phyloP scores from a whole-genome alignment of 1,140 invertebrate genomes.

The Saccostrea cuccullata region DNA sequence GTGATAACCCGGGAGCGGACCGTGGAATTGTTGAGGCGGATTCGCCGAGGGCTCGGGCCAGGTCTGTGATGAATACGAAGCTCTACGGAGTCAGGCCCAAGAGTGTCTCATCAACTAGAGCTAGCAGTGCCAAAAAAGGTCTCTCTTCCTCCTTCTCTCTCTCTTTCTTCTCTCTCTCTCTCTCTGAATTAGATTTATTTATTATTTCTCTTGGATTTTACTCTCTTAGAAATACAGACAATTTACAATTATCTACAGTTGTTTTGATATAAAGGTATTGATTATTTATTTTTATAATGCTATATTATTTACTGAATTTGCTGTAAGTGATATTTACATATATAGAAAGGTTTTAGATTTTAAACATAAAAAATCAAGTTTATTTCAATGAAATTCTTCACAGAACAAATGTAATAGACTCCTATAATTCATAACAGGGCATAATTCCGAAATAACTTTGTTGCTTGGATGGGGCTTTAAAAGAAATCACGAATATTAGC shows the following conservation, averaged over 20 bases:
- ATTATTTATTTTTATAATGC: no score
- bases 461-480: background rate
- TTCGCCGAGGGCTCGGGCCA: background rate
- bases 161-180: conserved; percentile 1
- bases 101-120: background rate
- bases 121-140: background rate
- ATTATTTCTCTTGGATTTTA: no score
- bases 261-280: no score
- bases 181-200: background rate
- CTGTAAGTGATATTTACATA: no score
- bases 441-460: background rate
- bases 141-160: background rate
- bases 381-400: no score
- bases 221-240: no score
- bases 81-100: background rate
- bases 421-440: background rate
- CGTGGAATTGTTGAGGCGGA: background rate
- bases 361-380: no score
- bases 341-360: no score
- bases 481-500: background rate
- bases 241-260: no score
- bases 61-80: background rate
- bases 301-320: no score
- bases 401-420: background rate
- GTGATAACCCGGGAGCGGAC: background rate